Evolutionary conservation across 1,140 invertebrate species (phyloP).

Genomic region (Colletes latitarsis): DNA sequence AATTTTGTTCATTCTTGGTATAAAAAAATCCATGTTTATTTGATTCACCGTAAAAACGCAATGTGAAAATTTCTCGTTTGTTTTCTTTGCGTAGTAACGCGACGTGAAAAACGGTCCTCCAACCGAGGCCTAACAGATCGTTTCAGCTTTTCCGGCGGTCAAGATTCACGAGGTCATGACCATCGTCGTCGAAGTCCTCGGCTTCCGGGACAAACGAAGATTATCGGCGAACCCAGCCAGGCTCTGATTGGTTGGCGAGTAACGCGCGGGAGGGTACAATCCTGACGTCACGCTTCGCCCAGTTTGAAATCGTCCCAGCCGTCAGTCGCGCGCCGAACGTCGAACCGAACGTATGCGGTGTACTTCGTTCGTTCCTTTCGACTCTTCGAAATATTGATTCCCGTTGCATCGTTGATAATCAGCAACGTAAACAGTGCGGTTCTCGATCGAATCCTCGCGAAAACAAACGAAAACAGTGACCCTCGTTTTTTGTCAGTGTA

Average conservation of each 20-base stretch:
- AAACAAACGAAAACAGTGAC: not conserved
- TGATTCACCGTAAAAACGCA: too few relatives aligned
- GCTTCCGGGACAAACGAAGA: slow-evolving; percentile 8
- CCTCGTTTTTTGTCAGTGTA: not conserved
- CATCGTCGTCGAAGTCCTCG: slow-evolving; percentile 13
- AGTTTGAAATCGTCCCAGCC: slow-evolving; percentile 65
- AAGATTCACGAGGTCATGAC: slow-evolving; percentile 46
- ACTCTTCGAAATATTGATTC: not conserved
- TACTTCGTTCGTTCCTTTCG: not conserved
- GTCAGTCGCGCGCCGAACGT: slow-evolving; percentile 72
- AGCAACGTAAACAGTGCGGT: not conserved
- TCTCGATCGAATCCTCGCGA: not conserved
- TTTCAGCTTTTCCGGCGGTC: not conserved
- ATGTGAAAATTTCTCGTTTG: too few relatives aligned
- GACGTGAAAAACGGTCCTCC: too few relatives aligned
- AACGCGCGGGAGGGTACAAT: slow-evolving; percentile 37
- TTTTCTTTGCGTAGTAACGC: too few relatives aligned
- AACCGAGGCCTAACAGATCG: not conserved
- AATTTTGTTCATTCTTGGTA: too few relatives aligned
- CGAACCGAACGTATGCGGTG: slow-evolving; percentile 46
- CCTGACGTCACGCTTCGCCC: slow-evolving; percentile 69
- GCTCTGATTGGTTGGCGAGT: slow-evolving; percentile 27
- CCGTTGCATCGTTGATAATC: not conserved
- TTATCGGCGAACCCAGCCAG: not conserved
- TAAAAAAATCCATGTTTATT: too few relatives aligned